Evolutionary conservation across 2,113 vertebrate genomes (phyloP).

Genomic region (Vidua chalybeata): DNA sequence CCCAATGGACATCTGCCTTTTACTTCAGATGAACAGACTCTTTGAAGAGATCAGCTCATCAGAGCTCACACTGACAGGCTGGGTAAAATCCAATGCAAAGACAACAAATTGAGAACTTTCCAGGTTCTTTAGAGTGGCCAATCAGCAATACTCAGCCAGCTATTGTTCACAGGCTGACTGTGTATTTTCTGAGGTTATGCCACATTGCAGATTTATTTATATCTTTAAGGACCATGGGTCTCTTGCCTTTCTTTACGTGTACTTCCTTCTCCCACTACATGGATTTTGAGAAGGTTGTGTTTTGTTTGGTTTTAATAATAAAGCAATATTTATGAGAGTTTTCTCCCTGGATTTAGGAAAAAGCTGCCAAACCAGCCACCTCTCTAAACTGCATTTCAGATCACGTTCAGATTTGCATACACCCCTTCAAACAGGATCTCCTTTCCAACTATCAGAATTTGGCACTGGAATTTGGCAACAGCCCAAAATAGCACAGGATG

Average conservation of each 20-base stretch:
- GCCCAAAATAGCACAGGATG: constrained; percentile 55
- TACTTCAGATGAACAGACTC: not conserved
- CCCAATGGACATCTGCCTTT: not conserved
- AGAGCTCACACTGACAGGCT: not conserved
- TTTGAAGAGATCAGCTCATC: not conserved
- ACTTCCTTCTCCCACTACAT: not conserved
- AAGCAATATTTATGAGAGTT: not conserved
- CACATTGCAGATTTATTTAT: not conserved
- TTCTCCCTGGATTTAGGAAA: not conserved
- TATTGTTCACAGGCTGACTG: not conserved
- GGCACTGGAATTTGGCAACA: constrained; percentile 37
- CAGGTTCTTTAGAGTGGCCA: not conserved
- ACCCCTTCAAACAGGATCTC: constrained; percentile 24
- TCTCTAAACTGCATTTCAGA: not conserved
- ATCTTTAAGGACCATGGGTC: not conserved
- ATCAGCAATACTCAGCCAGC: not conserved
- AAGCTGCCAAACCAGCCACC: constrained; percentile 37
- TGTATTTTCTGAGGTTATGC: not conserved
- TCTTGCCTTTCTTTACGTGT: not conserved
- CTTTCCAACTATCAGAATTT: constrained; percentile 43
- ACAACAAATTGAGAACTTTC: not conserved
- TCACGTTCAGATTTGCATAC: constrained; percentile 1
- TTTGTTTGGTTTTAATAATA: constrained; percentile 4
- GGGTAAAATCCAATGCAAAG: not conserved
- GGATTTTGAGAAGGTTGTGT: not conserved